Base-by-base conservation (phyloP, 2,888 invertebrate species). In the Drosophila tanythrix region DNA sequence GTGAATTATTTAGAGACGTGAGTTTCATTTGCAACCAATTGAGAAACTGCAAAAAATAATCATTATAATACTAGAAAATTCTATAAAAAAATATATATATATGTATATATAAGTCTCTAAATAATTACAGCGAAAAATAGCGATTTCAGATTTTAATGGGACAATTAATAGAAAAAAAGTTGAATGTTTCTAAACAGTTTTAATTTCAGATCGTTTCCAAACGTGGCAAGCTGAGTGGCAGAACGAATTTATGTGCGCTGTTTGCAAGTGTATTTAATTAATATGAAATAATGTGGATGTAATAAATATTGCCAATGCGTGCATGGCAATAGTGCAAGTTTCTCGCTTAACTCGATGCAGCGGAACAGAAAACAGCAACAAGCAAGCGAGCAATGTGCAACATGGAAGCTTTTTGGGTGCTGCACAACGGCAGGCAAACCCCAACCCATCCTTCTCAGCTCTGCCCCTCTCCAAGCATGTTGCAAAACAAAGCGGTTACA, bases 221-320 rank as follows among this genome's bases (percentile, higher is more conserved):
- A 27, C n/a, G 27, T 27, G 4, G 38, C 56, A 48, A 33, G 18
- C 29, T 43, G 31, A 50, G 7, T n/a, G 27, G 15, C 35, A 36
- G 13, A 58, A 8, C n/a, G 56, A 40, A 40, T 43, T 46, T 35
- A 18, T 55, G 29, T 31, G 18, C 18, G 36, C 25, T 55, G 55
- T 18, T 7, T 38, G 35, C 10, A 27, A 76, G 82, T 8, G 75
- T 74, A 74, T 56, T 36, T 27, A 75, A 72, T 77, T 69, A 52
- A 67, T 66, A 70, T 60, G 68, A 75, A 61, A 60, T 57, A 67
- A 69, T 74, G 73, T 70, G 61, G 29, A 69, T 76, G 80, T 58
- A 69, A 76, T 82, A 79, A 86, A 82, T 79, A 75, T 68, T 61
- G 74, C 76, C 75, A 78, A 52, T 81, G 75, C 55, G 57, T 71